These are phyloP conservation scores for Gobio occitaniae DNA, from an alignment of 2,797 vertebrate species.

Conservation along the genomic window DNA sequence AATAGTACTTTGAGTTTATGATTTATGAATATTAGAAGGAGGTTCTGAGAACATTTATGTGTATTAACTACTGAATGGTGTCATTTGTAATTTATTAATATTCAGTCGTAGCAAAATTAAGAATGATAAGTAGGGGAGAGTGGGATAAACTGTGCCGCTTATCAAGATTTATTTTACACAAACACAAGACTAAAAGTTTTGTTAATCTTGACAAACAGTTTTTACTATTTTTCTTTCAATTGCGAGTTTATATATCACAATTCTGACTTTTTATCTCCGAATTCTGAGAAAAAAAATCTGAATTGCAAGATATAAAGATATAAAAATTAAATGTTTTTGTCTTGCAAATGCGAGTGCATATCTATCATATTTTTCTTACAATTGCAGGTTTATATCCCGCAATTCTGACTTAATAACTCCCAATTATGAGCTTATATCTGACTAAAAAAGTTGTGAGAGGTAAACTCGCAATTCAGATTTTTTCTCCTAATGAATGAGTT, in stretches of 20 bases:
- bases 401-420: no score
- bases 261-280: neutral
- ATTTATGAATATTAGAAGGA: neutral
- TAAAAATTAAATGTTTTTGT: no score
- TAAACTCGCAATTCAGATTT: no score
- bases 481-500: no score
- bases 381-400: neutral
- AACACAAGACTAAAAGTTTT: neutral
- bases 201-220: neutral
- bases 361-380: neutral
- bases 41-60: slow-evolving; percentile 16
- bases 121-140: neutral
- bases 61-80: slow-evolving; percentile 11
- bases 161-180: neutral
- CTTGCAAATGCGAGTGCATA: neutral
- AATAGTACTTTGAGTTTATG: neutral
- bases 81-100: slow-evolving; percentile 2
- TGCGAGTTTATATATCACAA: neutral
- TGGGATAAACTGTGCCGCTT: neutral
- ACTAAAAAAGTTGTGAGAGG: no score
- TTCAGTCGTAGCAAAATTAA: neutral
- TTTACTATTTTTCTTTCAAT: neutral
- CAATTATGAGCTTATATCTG: no score
- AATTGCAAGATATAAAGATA: no score
- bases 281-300: neutral